A percentile compares a stretch with the other conserved stretches of the same genome.
Evolutionary conservation across 2,113 vertebrate genomes (phyloP).

Genomic region (Percina caprodes): DNA sequence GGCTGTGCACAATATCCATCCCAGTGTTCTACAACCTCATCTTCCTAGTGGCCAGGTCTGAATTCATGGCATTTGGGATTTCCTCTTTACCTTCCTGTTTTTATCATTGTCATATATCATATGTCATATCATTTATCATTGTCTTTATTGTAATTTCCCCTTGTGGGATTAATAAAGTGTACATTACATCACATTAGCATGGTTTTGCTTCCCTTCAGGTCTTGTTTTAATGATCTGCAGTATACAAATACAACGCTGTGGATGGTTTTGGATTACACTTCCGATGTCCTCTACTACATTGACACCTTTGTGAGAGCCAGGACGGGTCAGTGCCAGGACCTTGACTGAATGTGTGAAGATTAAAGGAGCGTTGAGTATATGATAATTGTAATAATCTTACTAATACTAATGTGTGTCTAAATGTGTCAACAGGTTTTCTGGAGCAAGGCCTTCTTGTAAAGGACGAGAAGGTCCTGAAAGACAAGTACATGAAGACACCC

Average conservation of each 20-base stretch:
- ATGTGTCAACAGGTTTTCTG: constrained; percentile 88
- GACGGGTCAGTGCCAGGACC: constrained; percentile 86
- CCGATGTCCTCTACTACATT: constrained; percentile 87
- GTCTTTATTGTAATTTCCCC: no score
- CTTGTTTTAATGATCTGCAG: constrained; percentile 96
- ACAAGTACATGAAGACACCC: constrained; percentile 84
- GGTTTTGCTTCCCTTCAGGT: constrained; percentile 72
- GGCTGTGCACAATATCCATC: constrained; percentile 86
- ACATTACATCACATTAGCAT: neutral
- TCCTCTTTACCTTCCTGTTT: neutral
- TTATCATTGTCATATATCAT: no score
- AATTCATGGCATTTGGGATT: neutral
- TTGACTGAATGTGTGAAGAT: neutral
- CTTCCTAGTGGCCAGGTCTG: constrained; percentile 92
- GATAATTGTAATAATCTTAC: neutral
- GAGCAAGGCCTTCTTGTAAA: constrained; percentile 95
- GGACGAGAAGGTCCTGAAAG: constrained; percentile 87
- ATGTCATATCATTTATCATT: no score
- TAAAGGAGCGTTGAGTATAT: neutral
- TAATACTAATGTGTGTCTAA: neutral
- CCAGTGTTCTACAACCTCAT: constrained; percentile 96
- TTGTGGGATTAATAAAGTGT: no score
- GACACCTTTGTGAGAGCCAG: constrained; percentile 89
- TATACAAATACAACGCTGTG: constrained; percentile 80
- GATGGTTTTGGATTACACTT: constrained; percentile 90